Conservation (phyloP, 1,140 invertebrate species). For the Euglossa dilemma region DNA sequence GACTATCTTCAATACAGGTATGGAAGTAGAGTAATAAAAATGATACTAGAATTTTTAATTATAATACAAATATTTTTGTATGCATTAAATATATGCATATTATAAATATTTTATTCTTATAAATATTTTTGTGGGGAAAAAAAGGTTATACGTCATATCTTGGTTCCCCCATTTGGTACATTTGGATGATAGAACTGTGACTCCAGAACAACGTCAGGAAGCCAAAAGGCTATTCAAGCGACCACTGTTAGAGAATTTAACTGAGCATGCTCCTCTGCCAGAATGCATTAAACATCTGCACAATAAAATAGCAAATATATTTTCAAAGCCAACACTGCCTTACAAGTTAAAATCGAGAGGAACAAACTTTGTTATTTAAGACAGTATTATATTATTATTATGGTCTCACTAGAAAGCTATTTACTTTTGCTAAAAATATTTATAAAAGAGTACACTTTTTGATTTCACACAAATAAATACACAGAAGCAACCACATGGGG, state of each 20-base stretch:
- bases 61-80: background rate
- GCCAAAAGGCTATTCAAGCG: slow-evolving; percentile 85
- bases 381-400: slow-evolving; percentile 64
- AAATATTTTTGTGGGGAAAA: slow-evolving; percentile 12
- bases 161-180: slow-evolving; percentile 86
- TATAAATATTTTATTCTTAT: background rate
- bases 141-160: slow-evolving; percentile 87
- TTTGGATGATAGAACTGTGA: slow-evolving; percentile 86
- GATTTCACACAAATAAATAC: background rate
- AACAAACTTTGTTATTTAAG: slow-evolving; percentile 71
- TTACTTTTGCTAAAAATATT: slow-evolving; percentile 3
- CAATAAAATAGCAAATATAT: slow-evolving; percentile 70
- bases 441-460: background rate
- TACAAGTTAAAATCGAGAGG: slow-evolving; percentile 54
- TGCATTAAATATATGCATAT: slow-evolving; percentile 5
- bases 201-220: slow-evolving; percentile 84
- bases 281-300: slow-evolving; percentile 75
- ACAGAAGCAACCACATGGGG: slow-evolving; percentile 23
- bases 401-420: background rate
- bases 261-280: slow-evolving; percentile 69
- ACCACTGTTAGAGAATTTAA: slow-evolving; percentile 82
- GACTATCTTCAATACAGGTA: slow-evolving; percentile 92
- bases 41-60: background rate
- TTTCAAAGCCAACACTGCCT: slow-evolving; percentile 65
- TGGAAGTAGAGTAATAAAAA: slow-evolving; percentile 19